Evolutionary conservation across 2,113 vertebrate species (phyloP).

Genomic region (Nothocercus nigrocapillus): DNA sequence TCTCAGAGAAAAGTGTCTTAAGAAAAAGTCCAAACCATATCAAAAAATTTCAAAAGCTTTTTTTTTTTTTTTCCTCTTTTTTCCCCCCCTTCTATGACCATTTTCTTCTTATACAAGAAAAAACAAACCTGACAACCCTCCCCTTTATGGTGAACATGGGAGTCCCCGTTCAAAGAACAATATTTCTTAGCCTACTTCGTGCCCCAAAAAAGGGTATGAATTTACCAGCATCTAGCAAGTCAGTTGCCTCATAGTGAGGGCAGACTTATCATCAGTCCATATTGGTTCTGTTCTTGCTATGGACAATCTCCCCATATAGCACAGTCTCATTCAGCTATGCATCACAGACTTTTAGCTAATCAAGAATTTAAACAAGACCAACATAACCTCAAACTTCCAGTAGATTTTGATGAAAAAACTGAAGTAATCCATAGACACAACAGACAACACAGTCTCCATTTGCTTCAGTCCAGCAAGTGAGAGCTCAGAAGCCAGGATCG

Average conservation of each 20-base stretch:
- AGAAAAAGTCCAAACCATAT: background rate
- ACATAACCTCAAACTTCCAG: background rate
- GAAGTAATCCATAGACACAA: background rate
- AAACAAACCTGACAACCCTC: background rate
- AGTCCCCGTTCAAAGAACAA: constrained; percentile 7
- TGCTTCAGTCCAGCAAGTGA: background rate
- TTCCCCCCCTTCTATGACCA: background rate
- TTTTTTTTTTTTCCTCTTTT: background rate
- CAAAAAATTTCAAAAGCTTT: constrained; percentile 1
- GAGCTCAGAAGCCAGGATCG: background rate
- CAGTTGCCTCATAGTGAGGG: background rate
- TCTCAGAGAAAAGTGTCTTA: background rate
- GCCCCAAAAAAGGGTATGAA: background rate
- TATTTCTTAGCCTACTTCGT: constrained; percentile 9
- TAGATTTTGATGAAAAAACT: background rate
- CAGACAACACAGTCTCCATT: background rate
- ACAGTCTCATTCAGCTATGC: background rate
- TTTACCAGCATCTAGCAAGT: constrained; percentile 13
- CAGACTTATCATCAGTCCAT: background rate
- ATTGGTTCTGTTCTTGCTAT: background rate
- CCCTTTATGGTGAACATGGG: background rate
- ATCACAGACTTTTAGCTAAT: background rate
- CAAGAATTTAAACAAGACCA: background rate
- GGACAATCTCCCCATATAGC: background rate
- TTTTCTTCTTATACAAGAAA: background rate